Evolutionary conservation across 1,140 invertebrate species (phyloP).

Genomic region (Cryptotermes secundus): DNA sequence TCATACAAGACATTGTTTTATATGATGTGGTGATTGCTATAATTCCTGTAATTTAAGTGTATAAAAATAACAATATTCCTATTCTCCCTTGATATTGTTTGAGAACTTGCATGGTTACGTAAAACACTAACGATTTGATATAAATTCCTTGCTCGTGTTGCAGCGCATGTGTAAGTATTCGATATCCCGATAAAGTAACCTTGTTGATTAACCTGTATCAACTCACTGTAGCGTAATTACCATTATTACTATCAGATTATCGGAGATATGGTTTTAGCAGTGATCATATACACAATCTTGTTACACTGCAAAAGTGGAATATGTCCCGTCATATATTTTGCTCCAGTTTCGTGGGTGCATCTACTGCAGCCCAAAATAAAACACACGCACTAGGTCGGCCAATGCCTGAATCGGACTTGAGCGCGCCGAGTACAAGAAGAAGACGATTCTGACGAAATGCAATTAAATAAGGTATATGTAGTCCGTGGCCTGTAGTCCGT

Average conservation of each 20-base stretch:
- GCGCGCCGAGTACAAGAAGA: too few species aligned
- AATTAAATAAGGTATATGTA: too few species aligned
- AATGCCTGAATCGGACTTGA: too few species aligned
- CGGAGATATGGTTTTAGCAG: neutral
- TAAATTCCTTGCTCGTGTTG: neutral
- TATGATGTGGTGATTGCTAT: conserved; percentile 4
- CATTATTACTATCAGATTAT: neutral
- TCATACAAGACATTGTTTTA: neutral
- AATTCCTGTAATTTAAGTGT: neutral
- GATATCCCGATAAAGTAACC: neutral
- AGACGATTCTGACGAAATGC: too few species aligned
- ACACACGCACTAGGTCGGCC: too few species aligned
- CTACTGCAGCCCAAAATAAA: too few species aligned
- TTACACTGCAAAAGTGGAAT: neutral
- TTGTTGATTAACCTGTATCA: neutral
- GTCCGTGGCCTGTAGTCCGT: too few species aligned
- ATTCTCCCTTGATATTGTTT: neutral
- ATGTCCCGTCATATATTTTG: too few species aligned
- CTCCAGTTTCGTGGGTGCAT: too few species aligned
- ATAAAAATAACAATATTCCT: neutral
- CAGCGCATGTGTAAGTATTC: neutral
- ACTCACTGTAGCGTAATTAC: neutral
- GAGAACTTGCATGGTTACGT: neutral
- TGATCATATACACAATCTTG: neutral
- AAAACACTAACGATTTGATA: neutral